Conservation (phyloP, 2,888 invertebrate genomes). For the Hypomecis atomaria region DNA sequence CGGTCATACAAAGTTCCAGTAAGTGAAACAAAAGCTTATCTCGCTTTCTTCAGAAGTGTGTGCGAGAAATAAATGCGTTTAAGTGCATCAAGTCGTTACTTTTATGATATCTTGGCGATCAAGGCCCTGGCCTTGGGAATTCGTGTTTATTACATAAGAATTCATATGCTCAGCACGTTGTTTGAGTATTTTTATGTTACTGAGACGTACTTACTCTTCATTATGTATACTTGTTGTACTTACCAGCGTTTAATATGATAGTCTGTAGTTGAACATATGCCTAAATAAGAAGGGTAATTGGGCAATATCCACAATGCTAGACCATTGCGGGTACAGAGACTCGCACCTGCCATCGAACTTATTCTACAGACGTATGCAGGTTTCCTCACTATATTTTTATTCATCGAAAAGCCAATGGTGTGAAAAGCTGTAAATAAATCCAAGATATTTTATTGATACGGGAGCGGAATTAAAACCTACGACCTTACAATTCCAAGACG, state of each 20-base stretch:
- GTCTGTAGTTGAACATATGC: no score
- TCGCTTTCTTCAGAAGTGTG: constrained; percentile 38
- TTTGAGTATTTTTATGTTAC: constrained; percentile 14
- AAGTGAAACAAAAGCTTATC: constrained; percentile 44
- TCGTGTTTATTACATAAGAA: constrained; percentile 27
- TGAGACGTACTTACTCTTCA: neutral
- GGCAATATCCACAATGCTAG: no score
- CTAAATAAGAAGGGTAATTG: no score
- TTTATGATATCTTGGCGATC: constrained; percentile 42
- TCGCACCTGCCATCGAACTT: no score
- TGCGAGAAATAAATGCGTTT: constrained; percentile 39
- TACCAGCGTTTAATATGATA: neutral
- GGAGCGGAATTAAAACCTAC: no score
- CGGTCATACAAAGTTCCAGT: constrained; percentile 28
- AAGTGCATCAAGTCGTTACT: constrained; percentile 39
- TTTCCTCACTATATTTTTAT: no score
- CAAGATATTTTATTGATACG: no score
- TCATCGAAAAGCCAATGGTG: no score
- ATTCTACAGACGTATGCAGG: no score
- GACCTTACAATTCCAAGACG: no score
- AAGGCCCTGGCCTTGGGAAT: constrained; percentile 43
- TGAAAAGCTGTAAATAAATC: no score
- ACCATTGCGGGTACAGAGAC: no score
- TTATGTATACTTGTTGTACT: neutral
- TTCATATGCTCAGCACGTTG: constrained; percentile 17